These are phyloP conservation scores for Cricetomys ansorgei DNA, from an alignment of 2,113 vertebrate genomes.

Conservation along the genomic window DNA sequence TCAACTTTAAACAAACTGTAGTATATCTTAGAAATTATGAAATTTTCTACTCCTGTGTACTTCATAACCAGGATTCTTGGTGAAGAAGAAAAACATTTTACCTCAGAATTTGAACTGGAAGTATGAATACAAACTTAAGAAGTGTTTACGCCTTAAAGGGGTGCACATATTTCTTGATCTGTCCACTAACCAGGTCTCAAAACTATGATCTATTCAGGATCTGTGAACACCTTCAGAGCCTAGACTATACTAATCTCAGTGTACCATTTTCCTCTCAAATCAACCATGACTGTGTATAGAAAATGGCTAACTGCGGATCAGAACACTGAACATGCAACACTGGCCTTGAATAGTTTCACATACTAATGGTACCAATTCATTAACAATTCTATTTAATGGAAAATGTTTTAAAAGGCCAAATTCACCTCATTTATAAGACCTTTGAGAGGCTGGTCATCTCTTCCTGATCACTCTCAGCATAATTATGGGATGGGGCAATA, in stretches of 20 bases:
- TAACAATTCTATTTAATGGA: not conserved
- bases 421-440: not conserved
- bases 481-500: not conserved
- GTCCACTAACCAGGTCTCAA: not conserved
- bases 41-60: not conserved
- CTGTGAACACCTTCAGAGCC: not conserved
- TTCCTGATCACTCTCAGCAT: not conserved
- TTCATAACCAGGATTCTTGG: constrained; percentile 18
- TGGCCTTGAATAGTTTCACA: not conserved
- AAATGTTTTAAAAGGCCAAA: constrained; percentile 28
- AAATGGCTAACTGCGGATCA: not conserved
- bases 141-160: constrained; percentile 5
- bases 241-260: not conserved
- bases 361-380: not conserved
- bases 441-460: not conserved
- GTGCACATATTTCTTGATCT: not conserved
- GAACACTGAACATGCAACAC: not conserved
- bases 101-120: not conserved
- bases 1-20: not conserved
- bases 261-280: not conserved
- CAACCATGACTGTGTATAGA: not conserved
- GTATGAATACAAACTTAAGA: not conserved
- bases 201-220: not conserved
- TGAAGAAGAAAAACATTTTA: not conserved
- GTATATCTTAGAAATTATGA: not conserved